Base-by-base conservation (phyloP, 1,140 invertebrate genomes). In the Magallana gigas region DNA sequence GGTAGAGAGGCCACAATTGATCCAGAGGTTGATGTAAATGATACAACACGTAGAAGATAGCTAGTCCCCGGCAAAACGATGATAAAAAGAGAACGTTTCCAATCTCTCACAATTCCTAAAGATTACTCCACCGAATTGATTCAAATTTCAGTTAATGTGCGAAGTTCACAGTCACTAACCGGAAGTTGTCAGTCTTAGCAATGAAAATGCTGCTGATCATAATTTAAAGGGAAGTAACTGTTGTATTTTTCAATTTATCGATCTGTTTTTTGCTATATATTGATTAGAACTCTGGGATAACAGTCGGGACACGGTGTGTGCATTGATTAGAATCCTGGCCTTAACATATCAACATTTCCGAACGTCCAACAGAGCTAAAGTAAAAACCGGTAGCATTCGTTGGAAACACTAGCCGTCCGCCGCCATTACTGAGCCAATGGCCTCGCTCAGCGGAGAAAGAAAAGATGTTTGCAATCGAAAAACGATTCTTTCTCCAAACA, bases 201-300 rank as follows among this genome's bases (percentile, higher is more conserved):
- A 76, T 76, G 68, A 76, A 76, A 76, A 76, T 76, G 68, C 68
- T 76, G 68, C 68, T 76, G 68, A 76, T 29, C 68, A 76, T 76
- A 76, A 76, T 76, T 76, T 76, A 76, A 76, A 76, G 68, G 68
- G 68, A 29, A 76, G 68, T 76, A 76, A 76, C 68, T 76, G 68
- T 76, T 29, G 68, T 76, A 29, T 76, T 76, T 76, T 76, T 76
- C 68, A 76, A 76, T 76, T 76, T 76, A 76, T 76, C 23, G 68
- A 76, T 76, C 68, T 76, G 23, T 76, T 76, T 76, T 76, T 76
- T 76, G 68, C 68, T 29, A 76, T 76, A 36, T 76, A 76, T 76
- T 76, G 68, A 76, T 76, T 76, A 76, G 68, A 76, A 76, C 12
- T 76, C 60, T 18, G 68, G 23, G 68, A 76, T 76, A 29, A 29